Conservation (phyloP, 2,797 vertebrate species). For the Fundulus diaphanus region DNA sequence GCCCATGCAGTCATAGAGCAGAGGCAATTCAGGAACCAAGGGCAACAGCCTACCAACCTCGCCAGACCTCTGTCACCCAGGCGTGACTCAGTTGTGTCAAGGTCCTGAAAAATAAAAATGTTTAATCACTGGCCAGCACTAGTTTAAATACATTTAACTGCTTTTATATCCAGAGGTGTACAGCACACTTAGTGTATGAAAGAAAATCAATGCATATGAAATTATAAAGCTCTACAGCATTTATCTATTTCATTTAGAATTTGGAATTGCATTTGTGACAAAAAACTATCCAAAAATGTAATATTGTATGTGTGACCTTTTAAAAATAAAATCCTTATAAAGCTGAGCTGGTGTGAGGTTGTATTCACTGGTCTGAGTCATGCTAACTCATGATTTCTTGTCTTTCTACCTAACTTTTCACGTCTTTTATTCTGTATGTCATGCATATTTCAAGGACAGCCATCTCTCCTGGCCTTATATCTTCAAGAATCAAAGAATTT, state of each 20-base stretch:
- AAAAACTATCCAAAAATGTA: neutral
- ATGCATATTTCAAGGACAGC: conserved; percentile 5
- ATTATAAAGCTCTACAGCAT: neutral
- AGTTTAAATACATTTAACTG: neutral
- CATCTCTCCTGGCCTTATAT: neutral
- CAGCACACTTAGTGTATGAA: neutral
- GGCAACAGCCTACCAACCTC: no score
- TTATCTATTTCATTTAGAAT: neutral
- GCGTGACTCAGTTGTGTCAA: no score
- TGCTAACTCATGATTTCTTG: neutral
- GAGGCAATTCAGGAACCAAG: no score
- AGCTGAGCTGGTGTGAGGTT: neutral
- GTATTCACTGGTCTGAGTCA: neutral
- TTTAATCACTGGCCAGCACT: no score
- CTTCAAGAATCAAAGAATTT: conserved; percentile 3
- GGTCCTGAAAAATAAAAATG: no score
- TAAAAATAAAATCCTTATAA: neutral
- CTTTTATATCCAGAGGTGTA: no score
- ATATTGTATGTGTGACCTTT: neutral
- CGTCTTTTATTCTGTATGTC: neutral
- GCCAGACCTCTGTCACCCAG: no score
- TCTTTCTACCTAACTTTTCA: neutral
- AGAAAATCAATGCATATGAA: neutral
- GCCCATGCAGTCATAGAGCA: no score
- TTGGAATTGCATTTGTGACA: neutral